Evolutionary conservation across 2,888 invertebrate species (phyloP).

Genomic region (Latrodectus elegans): DNA sequence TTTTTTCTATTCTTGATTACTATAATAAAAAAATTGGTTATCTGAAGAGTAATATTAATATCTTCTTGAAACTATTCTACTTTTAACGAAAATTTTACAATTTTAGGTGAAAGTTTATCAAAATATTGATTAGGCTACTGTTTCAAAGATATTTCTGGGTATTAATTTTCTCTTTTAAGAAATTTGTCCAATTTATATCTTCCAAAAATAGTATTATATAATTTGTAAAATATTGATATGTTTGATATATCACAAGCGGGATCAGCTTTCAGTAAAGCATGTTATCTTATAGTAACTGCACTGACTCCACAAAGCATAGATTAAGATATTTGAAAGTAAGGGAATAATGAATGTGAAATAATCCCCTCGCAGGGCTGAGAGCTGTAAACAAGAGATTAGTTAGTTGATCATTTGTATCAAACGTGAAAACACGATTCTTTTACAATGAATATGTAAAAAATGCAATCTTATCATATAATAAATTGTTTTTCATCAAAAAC

Average conservation of each 20-base stretch:
- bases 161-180: constrained; percentile 10
- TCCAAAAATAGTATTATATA: background rate
- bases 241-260: constrained; percentile 53
- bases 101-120: background rate
- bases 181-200: background rate
- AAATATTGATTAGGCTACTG: background rate
- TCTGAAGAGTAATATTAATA: no score
- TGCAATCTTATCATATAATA: background rate
- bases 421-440: background rate
- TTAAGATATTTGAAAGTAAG: constrained; percentile 16
- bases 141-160: constrained; percentile 5
- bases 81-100: background rate
- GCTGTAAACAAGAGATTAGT: no score
- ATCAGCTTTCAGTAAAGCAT: constrained; percentile 36
- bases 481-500: background rate
- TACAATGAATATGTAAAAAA: background rate
- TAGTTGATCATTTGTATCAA: no score
- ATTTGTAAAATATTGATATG: constrained; percentile 53
- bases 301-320: constrained; percentile 1
- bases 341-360: background rate
- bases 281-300: background rate
- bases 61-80: background rate
- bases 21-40: no score
- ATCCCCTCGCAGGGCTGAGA: background rate
- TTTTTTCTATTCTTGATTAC: no score